Conservation (phyloP, 1,140 invertebrate species). For the Notospermus geniculatus region DNA sequence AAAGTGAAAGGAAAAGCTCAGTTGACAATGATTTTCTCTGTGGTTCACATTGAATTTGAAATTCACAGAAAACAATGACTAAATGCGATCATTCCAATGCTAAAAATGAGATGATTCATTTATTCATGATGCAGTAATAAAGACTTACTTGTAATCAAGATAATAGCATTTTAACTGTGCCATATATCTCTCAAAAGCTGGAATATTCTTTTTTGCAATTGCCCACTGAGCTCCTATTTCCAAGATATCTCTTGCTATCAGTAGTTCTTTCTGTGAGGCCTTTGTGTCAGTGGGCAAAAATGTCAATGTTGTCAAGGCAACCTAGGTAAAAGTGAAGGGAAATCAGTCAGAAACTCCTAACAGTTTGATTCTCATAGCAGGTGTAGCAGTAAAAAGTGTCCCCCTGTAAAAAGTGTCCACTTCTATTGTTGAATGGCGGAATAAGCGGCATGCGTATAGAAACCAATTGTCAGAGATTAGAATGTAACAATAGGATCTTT, state of each 20-base stretch:
- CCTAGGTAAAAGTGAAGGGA: slow-evolving; percentile 65
- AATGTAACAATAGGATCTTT: too few species aligned
- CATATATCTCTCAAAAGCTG: slow-evolving; percentile 93
- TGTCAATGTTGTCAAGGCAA: slow-evolving; percentile 77
- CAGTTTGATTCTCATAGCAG: too few species aligned
- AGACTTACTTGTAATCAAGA: slow-evolving; percentile 84
- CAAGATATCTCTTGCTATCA: slow-evolving; percentile 84
- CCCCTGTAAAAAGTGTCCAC: too few species aligned
- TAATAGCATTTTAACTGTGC: slow-evolving; percentile 97
- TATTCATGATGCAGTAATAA: too few species aligned
- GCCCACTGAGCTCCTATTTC: slow-evolving; percentile 97
- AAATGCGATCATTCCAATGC: too few species aligned
- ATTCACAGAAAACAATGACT: neutral
- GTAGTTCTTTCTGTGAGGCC: slow-evolving; percentile 80
- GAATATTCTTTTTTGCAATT: slow-evolving; percentile 86
- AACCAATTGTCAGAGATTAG: too few species aligned
- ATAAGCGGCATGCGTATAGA: too few species aligned
- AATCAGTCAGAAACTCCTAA: too few species aligned
- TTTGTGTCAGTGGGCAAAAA: slow-evolving; percentile 80
- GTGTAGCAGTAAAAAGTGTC: too few species aligned
- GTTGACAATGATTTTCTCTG: slow-evolving; percentile 6
- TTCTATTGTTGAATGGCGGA: too few species aligned
- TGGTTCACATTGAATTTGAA: neutral
- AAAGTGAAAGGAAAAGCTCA: slow-evolving; percentile 36
- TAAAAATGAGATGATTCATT: too few species aligned